A percentile compares a stretch with the other conserved stretches of the same genome.
phyloP scores from a whole-genome alignment of 1,140 invertebrate species.

The Lucilia cuprina region DNA sequence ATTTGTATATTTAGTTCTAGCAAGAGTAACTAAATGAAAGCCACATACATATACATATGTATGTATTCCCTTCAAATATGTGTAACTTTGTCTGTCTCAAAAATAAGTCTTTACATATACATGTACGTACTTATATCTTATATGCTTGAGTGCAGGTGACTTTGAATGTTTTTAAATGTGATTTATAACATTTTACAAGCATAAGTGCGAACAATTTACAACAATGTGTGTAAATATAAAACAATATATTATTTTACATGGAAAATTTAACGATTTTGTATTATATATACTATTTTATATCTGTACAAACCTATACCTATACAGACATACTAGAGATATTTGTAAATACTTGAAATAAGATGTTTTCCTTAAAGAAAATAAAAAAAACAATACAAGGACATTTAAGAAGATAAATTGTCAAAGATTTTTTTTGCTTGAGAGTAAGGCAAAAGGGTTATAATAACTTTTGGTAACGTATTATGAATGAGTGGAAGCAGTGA shows the following conservation, averaged over 20 bases:
- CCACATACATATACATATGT: background rate
- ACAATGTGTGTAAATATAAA: constrained; percentile 32
- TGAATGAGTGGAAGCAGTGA: background rate
- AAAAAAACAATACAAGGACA: background rate
- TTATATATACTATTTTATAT: background rate
- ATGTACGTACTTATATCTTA: background rate
- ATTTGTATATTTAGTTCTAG: background rate
- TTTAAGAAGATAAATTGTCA: background rate
- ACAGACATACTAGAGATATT: too few species aligned
- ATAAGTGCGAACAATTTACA: constrained; percentile 27
- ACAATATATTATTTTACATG: constrained; percentile 4
- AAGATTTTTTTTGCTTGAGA: background rate
- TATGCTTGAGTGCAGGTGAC: constrained; percentile 8
- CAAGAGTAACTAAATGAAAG: too few species aligned
- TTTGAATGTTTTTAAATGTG: constrained; percentile 22
- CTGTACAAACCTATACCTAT: background rate
- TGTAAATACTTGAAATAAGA: background rate
- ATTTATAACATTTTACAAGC: constrained; percentile 31
- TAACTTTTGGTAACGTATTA: background rate
- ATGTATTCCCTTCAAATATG: too few species aligned
- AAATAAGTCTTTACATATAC: background rate
- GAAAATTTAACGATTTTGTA: background rate
- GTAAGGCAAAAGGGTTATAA: background rate
- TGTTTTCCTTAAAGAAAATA: background rate
- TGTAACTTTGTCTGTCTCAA: too few species aligned